Percentiles rank a stretch among this genome's conserved stretches.
phyloP scores from a whole-genome alignment of 2,113 vertebrate genomes.

The Myrmecobius fasciatus region DNA sequence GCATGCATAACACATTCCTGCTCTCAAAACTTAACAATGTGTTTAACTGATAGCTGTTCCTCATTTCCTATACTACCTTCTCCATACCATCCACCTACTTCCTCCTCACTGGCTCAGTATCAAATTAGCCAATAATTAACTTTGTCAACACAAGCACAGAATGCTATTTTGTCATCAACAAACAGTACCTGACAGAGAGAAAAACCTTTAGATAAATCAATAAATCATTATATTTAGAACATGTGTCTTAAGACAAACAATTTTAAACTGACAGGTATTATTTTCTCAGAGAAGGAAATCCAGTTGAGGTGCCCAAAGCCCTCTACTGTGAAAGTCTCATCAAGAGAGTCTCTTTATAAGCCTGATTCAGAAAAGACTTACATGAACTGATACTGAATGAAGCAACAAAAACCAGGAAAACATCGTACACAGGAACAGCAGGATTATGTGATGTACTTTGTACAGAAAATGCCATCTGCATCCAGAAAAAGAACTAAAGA shows the following conservation, averaged over 20 bases:
- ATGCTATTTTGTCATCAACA: neutral
- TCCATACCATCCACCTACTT: neutral
- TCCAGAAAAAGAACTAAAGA: too few relatives aligned
- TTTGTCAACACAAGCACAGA: neutral
- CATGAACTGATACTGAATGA: too few relatives aligned
- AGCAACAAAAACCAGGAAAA: too few relatives aligned
- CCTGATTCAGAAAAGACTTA: too few relatives aligned
- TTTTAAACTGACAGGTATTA: slow-evolving; percentile 5
- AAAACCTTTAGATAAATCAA: neutral
- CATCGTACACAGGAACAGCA: too few relatives aligned
- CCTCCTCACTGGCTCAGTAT: neutral
- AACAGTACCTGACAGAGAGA: neutral
- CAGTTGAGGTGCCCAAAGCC: neutral
- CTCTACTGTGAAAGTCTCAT: slow-evolving; percentile 24
- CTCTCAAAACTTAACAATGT: neutral
- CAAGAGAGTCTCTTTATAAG: neutral
- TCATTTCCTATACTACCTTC: neutral
- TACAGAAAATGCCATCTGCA: too few relatives aligned
- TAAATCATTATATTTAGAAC: neutral
- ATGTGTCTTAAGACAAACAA: neutral
- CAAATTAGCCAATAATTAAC: slow-evolving; percentile 7
- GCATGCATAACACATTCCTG: neutral
- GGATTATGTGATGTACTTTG: too few relatives aligned
- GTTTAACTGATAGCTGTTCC: neutral
- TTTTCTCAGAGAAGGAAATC: slow-evolving; percentile 5